Evolutionary conservation across 2,888 invertebrate species (phyloP).

Genomic region (Argyra leucocephala): DNA sequence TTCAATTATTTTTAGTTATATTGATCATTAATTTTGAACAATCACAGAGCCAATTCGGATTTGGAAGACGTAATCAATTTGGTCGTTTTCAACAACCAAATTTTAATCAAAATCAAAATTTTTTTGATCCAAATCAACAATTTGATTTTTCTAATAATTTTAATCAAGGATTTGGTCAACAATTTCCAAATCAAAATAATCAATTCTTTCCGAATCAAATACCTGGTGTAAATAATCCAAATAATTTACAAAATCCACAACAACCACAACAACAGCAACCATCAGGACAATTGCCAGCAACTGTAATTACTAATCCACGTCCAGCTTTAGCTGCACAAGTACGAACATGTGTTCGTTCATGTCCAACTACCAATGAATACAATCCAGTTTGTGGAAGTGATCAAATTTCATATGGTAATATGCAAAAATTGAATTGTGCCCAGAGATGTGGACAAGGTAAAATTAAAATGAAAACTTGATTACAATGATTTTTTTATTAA

Average conservation of each 20-base stretch:
- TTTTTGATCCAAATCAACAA: background rate
- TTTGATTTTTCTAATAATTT: background rate
- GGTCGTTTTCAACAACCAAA: background rate
- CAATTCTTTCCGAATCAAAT: background rate
- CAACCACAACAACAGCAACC: background rate
- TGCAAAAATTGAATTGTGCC: slow-evolving; percentile 21
- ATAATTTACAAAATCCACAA: background rate
- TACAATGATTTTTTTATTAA: background rate
- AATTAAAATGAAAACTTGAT: background rate
- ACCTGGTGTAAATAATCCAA: background rate
- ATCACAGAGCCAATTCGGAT: background rate
- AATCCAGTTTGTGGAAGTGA: slow-evolving; percentile 25
- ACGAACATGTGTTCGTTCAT: slow-evolving; percentile 8
- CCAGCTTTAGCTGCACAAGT: background rate
- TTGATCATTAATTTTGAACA: background rate
- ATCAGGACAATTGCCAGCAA: background rate
- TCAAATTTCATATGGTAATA: slow-evolving; percentile 21
- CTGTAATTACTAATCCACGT: background rate
- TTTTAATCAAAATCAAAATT: background rate
- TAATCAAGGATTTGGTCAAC: background rate
- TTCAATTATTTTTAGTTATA: background rate
- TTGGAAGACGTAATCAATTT: background rate
- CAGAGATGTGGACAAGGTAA: slow-evolving; percentile 24
- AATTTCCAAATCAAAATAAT: background rate
- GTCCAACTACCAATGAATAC: slow-evolving; percentile 24